phyloP scores from a whole-genome alignment of 2,888 invertebrate genomes.

The Macroteleia sp. region DNA sequence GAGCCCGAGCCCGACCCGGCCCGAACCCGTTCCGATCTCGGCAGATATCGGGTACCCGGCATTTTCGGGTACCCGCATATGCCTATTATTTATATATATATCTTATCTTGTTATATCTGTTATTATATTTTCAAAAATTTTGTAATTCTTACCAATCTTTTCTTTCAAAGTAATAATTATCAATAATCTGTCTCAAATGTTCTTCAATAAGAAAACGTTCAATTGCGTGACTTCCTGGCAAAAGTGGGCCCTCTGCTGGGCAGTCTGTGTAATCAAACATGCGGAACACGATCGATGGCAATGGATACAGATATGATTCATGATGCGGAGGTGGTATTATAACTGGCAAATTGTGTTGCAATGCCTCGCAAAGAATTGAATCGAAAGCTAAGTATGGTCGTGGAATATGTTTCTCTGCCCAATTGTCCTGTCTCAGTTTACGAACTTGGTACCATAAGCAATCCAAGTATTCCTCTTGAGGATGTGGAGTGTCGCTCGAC shows the following conservation, averaged over 20 bases:
- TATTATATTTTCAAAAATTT: too few species aligned
- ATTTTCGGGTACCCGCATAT: too few species aligned
- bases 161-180: slow-evolving; percentile 93
- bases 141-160: slow-evolving; percentile 93
- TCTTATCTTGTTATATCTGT: too few species aligned
- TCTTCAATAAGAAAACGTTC: slow-evolving; percentile 99
- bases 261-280: slow-evolving; percentile 99
- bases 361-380: slow-evolving; percentile 96
- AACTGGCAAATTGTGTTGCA: slow-evolving; percentile 96
- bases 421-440: slow-evolving; percentile 96
- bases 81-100: too few species aligned
- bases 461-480: slow-evolving; percentile 98
- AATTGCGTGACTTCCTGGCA: slow-evolving; percentile 98
- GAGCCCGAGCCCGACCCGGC: too few species aligned
- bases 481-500: slow-evolving; percentile 96
- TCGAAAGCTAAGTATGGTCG: slow-evolving; percentile 98
- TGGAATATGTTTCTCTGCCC: slow-evolving; percentile 98
- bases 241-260: slow-evolving; percentile 92
- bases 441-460: slow-evolving; percentile 98
- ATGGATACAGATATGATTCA: slow-evolving; percentile 94
- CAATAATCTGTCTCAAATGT: slow-evolving; percentile 96
- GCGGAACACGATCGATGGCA: slow-evolving; percentile 96
- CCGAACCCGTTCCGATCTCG: too few species aligned
- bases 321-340: slow-evolving; percentile 97
- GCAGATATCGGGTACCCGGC: too few species aligned